Percentiles rank a stretch among this genome's conserved stretches.
Conservation (phyloP, 2,797 vertebrate genomes). For the Oreochromis grahami region DNA sequence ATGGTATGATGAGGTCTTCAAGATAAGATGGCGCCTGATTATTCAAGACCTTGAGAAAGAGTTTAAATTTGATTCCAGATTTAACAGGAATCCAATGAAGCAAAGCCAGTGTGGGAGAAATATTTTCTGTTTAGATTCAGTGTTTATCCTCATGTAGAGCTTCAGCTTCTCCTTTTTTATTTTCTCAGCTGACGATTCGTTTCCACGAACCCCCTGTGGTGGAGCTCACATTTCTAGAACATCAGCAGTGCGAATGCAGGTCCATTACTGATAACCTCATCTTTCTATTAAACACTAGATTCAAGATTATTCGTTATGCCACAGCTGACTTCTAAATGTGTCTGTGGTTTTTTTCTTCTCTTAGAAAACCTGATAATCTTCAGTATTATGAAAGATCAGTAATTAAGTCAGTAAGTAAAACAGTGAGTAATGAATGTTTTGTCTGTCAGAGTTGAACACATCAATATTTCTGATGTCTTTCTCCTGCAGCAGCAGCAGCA, state of each 20-base stretch:
- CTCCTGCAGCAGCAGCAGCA: conserved; percentile 18
- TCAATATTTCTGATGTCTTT: conserved; percentile 18
- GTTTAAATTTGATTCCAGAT: background rate
- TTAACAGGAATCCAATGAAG: background rate
- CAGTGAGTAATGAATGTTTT: background rate
- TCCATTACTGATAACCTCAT: conserved; percentile 33
- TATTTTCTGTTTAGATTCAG: background rate
- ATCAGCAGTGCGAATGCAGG: conserved; percentile 85
- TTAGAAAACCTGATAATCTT: conserved; percentile 34
- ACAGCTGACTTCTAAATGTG: background rate
- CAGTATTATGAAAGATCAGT: conserved; percentile 49
- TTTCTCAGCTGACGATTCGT: conserved; percentile 74
- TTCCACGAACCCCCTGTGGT: conserved; percentile 37
- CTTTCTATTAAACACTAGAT: background rate
- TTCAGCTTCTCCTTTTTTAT: background rate
- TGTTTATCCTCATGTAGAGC: background rate
- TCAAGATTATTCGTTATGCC: background rate
- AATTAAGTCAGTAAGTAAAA: background rate
- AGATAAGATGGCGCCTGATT: background rate
- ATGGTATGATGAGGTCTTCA: background rate
- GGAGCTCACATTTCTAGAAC: conserved; percentile 82
- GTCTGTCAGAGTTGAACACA: background rate
- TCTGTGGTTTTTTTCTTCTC: background rate
- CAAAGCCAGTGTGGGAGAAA: background rate
- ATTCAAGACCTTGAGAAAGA: background rate